Evolutionary conservation across 1,140 invertebrate genomes (phyloP), one percentile per base, ranked within the genome.

Genomic region (Drosophila tristis): DNA sequence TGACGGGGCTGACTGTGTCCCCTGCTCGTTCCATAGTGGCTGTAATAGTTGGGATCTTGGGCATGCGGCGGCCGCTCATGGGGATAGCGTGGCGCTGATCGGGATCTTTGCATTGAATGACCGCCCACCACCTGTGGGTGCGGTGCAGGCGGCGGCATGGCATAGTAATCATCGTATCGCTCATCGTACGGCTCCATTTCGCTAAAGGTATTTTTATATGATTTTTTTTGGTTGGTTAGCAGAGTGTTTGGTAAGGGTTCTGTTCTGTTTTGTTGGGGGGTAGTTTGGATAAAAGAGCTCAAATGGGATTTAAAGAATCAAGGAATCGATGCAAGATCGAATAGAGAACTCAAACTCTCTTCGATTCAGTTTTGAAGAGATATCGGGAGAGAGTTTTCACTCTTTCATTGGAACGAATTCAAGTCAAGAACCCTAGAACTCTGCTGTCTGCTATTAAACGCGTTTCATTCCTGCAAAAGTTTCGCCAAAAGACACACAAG

Each of bases 131-230:
- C 43, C 47, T 74, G 60, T 16, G 68, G 44, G 42, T 60, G 77
- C 23, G 50, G 68, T 9, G 76, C 62, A 13, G 81, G 79, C 25
- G 84, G 87, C 13, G 74, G 73, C 77, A 80, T 90, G 47, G 70
- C 64, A 59, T 91, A 89, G 61, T 80, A 89, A 55, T 90, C 78
- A 35, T 91, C 74, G 55, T 90, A 92, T 11, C 71, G 79, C 58
- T 70, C 78, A 64, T 92, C 87, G 67, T 91, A 92, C 76, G 91
- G 90, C 91, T 92, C 91, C 91, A 92, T 90, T 77, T 92, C 91
- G 86, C 91, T 92, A 90, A 64, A 90, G 80, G 35, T 39, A 78
- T 80, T 76, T 56, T 72, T 70, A 47, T 49, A 71, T 67, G 50
- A 56, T 63, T 53, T 48, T 23, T 63, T 29, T 51, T 71, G 62